Percentiles rank a stretch among this genome's conserved stretches.
Conservation (phyloP, 2,888 invertebrate genomes). For the Perithous albicinctus region DNA sequence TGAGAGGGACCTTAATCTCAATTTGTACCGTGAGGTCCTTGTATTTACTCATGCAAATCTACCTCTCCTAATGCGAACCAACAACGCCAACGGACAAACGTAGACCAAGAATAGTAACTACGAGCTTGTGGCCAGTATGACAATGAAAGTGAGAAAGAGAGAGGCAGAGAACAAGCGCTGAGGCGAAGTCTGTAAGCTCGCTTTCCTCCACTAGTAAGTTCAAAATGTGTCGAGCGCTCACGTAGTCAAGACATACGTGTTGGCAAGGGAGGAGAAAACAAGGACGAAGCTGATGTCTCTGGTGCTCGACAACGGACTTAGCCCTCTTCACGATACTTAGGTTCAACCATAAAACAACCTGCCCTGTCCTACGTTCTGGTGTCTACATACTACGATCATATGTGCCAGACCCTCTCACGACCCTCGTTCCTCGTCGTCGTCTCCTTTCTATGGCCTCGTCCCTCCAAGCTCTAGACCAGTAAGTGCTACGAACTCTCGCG, state of each 20-base stretch:
- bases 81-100: conserved; percentile 60
- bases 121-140: conserved; percentile 63
- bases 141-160: conserved; percentile 36
- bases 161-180: no score
- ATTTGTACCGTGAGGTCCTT: conserved; percentile 73
- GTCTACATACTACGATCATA: conserved; percentile 55
- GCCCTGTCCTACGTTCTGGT: conserved; percentile 26
- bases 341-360: conserved; percentile 74
- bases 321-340: conserved; percentile 69
- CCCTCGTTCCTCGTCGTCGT: conserved; percentile 43
- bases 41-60: conserved; percentile 78
- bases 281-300: conserved; percentile 17
- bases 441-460: conserved; percentile 27
- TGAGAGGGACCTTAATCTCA: conserved; percentile 73
- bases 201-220: conserved; percentile 51
- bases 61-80: conserved; percentile 70
- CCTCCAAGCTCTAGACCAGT: conserved; percentile 62
- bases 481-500: conserved; percentile 75
- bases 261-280: conserved; percentile 43
- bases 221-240: conserved; percentile 37
- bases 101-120: conserved; percentile 35
- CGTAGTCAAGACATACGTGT: conserved; percentile 36
- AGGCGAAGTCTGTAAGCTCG: conserved; percentile 45
- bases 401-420: conserved; percentile 37
- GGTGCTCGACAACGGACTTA: conserved; percentile 35